phyloP scores from a whole-genome alignment of 2,888 invertebrate genomes.

The Cheilosia variabilis region DNA sequence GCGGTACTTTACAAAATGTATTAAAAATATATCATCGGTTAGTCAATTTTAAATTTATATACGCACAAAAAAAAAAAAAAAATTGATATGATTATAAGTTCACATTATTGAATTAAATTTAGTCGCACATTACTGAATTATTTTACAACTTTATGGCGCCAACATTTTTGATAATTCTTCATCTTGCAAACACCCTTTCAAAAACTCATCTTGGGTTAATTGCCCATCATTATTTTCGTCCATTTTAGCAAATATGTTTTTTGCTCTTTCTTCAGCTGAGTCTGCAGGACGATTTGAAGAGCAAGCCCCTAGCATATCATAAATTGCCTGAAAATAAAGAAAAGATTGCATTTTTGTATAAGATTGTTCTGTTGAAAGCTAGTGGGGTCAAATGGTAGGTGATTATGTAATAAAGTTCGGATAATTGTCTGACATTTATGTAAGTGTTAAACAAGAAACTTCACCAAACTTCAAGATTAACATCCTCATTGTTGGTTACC shows the following conservation, averaged over 20 bases:
- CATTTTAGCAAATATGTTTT: slow-evolving; percentile 99
- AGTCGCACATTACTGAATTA: slow-evolving; percentile 53
- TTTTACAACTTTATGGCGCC: slow-evolving; percentile 89
- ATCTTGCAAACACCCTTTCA: slow-evolving; percentile 98
- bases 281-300: slow-evolving; percentile 97
- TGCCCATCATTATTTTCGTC: slow-evolving; percentile 99
- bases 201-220: slow-evolving; percentile 98
- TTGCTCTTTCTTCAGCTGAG: slow-evolving; percentile 98
- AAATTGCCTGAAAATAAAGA: slow-evolving; percentile 93
- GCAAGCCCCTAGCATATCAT: slow-evolving; percentile 99
- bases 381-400: too few species aligned
- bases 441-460: too few species aligned
- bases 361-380: too few species aligned
- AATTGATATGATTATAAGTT: slow-evolving; percentile 69
- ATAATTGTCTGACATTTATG: too few species aligned
- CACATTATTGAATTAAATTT: slow-evolving; percentile 42
- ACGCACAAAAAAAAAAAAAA: slow-evolving; percentile 47
- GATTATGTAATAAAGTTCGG: too few species aligned
- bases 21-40: slow-evolving; percentile 62
- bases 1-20: slow-evolving; percentile 66
- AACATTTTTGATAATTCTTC: slow-evolving; percentile 97
- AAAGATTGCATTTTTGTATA: neutral
- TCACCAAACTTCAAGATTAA: too few species aligned
- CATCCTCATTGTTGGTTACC: too few species aligned
- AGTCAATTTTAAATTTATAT: slow-evolving; percentile 34